Evolutionary conservation across 2,113 vertebrate genomes (phyloP), one percentile per base, ranked within the genome.

Genomic region (Hydropotes inermis): DNA sequence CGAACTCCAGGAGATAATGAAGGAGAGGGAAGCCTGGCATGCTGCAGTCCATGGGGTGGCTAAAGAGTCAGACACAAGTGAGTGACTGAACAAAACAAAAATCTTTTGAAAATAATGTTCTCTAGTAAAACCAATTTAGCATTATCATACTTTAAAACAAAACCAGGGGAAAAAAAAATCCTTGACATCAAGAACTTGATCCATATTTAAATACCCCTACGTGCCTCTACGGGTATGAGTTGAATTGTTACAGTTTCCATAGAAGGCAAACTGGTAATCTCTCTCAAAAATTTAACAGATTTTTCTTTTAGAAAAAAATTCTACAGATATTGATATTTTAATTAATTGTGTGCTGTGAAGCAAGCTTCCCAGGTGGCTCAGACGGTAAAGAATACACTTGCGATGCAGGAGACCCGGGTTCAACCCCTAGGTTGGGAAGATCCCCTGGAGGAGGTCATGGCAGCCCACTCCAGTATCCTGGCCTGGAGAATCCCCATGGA

Each of bases 71-170:
- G 52, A 54, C 19, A 39, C 10, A 10, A 39, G n/a, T 70, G 36
- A 70, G 67, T 70, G n/a, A 23, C 67, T 39, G 19, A 74, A 74
- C 36, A 39, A 39, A 74, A 70, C n/a, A 36, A 74, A 74, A 74
- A 74, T 61, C 52, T 70, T 91, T 93, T 47, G 67, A 88, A 91
- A 96, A 91, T 85, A 93, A 52, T 47, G 21, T 39, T 88, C 88
- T 81, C 67, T 52, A 52, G 16, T 81, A 23, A 39, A 82, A 64
- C 36, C 33, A 43, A 82, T 39, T 94, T 57, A 91, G 64, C 25
- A 52, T 50, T 55, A 55, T 55, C 50, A 70, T 25, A 25, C 52
- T 89, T 61, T 52, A 74, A 91, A 89, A 52, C 39, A 47, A 67
- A 89, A 89, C 25, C 10, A 57, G 64, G 33, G 47, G 47, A 2